These are phyloP conservation scores for Caenorhabditis inopinata DNA, from an alignment of 1,140 invertebrate genomes.

Conservation along the genomic window DNA sequence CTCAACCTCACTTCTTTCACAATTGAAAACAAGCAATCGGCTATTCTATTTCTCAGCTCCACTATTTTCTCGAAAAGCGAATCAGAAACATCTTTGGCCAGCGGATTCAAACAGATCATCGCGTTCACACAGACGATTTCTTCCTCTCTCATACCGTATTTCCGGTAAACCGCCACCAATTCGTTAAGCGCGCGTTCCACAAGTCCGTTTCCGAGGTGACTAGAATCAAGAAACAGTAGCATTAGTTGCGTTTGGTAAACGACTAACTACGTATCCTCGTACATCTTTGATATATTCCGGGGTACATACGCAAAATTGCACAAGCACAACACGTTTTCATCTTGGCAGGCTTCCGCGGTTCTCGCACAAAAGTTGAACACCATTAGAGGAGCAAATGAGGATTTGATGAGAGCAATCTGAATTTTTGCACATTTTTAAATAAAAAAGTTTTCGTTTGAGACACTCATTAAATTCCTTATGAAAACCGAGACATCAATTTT, in stretches of 20 bases:
- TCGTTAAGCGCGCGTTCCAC: conserved; percentile 60
- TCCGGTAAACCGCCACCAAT: conserved; percentile 58
- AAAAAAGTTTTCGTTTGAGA: too few species aligned
- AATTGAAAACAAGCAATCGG: conserved; percentile 58
- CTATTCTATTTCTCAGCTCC: conserved; percentile 53
- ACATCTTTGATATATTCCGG: conserved; percentile 58
- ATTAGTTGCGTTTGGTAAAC: too few species aligned
- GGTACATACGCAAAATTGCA: conserved; percentile 66
- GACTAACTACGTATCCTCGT: conserved; percentile 61
- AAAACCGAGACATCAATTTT: too few species aligned
- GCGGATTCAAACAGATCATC: conserved; percentile 65
- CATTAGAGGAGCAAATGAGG: conserved; percentile 61
- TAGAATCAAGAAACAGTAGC: conserved; percentile 47
- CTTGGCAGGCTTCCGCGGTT: conserved; percentile 61
- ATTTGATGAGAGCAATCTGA: conserved; percentile 60
- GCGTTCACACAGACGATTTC: conserved; percentile 64
- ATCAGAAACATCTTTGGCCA: conserved; percentile 58
- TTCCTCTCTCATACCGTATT: conserved; percentile 58
- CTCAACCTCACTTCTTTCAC: conserved; percentile 54
- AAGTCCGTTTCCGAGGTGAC: conserved; percentile 63
- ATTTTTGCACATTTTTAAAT: not conserved
- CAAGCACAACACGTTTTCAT: conserved; percentile 59
- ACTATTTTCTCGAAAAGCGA: conserved; percentile 50
- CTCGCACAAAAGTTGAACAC: conserved; percentile 61
- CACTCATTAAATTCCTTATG: too few species aligned